A percentile compares a stretch with the other conserved stretches of the same genome.
phyloP scores from a whole-genome alignment of 2,113 vertebrate species.

The Cryptomyrus ogoouensis region DNA sequence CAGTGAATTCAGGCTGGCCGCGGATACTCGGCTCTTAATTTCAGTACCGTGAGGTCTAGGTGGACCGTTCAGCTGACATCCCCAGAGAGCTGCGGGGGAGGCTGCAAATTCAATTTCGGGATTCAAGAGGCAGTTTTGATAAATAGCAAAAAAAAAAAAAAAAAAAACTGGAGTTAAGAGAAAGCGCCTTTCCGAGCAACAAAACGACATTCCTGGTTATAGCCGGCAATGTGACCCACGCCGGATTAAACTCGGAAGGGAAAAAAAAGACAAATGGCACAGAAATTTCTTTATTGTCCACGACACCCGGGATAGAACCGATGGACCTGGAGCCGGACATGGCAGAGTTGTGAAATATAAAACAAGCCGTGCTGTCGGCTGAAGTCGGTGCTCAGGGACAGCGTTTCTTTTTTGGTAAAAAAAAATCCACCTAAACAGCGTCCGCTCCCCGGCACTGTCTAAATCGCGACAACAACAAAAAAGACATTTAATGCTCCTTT shows the following conservation, averaged over 20 bases:
- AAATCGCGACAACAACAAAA: conserved; percentile 3
- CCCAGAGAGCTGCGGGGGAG: conserved; percentile 2
- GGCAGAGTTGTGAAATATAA: background rate
- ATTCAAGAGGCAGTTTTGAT: conserved; percentile 11
- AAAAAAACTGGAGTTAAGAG: background rate
- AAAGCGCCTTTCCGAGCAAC: background rate
- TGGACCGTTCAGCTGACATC: background rate
- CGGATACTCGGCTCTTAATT: background rate
- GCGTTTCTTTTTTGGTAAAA: background rate
- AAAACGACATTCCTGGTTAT: background rate
- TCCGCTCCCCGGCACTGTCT: background rate
- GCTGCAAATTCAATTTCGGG: background rate
- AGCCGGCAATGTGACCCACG: background rate
- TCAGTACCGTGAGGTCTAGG: background rate
- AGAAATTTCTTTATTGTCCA: conserved; percentile 15
- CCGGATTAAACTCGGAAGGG: background rate
- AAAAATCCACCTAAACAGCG: background rate
- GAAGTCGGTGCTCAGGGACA: background rate
- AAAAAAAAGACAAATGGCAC: background rate
- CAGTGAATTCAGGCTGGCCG: background rate
- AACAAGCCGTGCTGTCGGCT: background rate
- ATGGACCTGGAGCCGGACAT: background rate
- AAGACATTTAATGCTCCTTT: conserved; percentile 13
- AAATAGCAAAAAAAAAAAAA: background rate
- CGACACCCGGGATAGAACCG: background rate